Base-by-base conservation (phyloP, 2,888 invertebrate genomes). In the Habrosyne pyritoides region DNA sequence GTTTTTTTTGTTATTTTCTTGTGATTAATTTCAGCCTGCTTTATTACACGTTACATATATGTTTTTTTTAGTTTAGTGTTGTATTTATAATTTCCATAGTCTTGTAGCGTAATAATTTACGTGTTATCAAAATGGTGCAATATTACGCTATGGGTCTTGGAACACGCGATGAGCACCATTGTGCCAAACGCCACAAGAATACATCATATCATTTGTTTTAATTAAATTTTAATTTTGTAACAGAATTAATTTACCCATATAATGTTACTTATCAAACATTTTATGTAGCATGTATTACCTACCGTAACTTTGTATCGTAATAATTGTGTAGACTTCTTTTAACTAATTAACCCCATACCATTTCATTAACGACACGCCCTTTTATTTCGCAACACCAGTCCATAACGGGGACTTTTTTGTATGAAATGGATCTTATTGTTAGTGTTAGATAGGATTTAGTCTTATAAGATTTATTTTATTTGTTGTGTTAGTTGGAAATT, bases 201-300 rank as follows among this genome's bases (percentile, higher is more conserved):
- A 83, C 89, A 87, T 93, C 93, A 93, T 93, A 93, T 93, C 93
- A 93, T 93, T 93, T 93, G 88, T 89, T 91, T 90, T 91, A 87
- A 87, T 87, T 87, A 81, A 87, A 80, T 82, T 87, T 81, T 86
- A 80, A 80, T 89, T 85, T 85, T 78, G 64, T 87, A 84, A 85
- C 83, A 79, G 81, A 76, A 71, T 84, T 85, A 84, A 81, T 71
- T 65, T 87, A 81, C 73, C 77, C 83, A 81, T 80, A 67, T 88
- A 83, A 81, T 84, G 72, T 83, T 83, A 82, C 77, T 80, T 78
- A 81, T 71, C 73, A 62, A 76, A 75, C 77, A 74, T 76, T 71
- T 79, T 79, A 61, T 74, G 70, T 84, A 85, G 81, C 76, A 76
- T 78, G 66, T 81, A 78, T 63, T 53, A 54, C 56, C 66, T 69